These are phyloP conservation scores for Drosophila micromelanica DNA, from an alignment of 1,140 invertebrate genomes.

Conservation along the genomic window DNA sequence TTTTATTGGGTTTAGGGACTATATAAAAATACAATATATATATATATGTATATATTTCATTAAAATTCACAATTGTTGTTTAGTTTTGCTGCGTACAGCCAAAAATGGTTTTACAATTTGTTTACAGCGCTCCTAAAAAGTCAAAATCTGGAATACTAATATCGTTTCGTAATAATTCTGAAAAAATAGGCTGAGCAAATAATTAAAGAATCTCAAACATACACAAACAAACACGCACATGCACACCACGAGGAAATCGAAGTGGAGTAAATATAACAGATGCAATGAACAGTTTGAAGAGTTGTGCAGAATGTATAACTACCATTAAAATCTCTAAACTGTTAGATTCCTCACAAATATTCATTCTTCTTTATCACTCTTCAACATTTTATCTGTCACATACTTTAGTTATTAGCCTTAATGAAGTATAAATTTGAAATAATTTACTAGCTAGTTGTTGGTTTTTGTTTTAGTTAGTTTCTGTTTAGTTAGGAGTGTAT, in stretches of 20 bases:
- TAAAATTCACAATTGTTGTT: conserved; percentile 77
- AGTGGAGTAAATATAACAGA: conserved; percentile 13
- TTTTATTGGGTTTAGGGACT: conserved; percentile 62
- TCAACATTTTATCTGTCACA: background rate
- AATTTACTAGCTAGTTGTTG: conserved; percentile 71
- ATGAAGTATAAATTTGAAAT: conserved; percentile 71
- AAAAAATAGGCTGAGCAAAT: conserved; percentile 48
- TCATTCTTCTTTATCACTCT: too few species aligned
- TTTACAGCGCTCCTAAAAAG: conserved; percentile 54
- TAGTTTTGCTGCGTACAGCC: conserved; percentile 48
- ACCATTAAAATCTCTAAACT: background rate
- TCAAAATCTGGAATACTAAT: conserved; percentile 53
- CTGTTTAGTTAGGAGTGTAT: conserved; percentile 38
- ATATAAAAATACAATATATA: conserved; percentile 73
- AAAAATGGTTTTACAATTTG: conserved; percentile 55
- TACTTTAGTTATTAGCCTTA: conserved; percentile 31
- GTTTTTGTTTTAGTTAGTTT: conserved; percentile 31
- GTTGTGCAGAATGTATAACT: conserved; percentile 1
- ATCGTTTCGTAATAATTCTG: conserved; percentile 25
- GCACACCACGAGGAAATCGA: conserved; percentile 11
- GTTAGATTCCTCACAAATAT: background rate
- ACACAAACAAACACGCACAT: conserved; percentile 25
- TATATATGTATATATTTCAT: conserved; percentile 62
- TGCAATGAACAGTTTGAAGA: background rate
- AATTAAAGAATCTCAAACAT: conserved; percentile 21